Evolutionary conservation across 2,113 vertebrate genomes (phyloP).

Genomic region (Malurus melanocephalus): DNA sequence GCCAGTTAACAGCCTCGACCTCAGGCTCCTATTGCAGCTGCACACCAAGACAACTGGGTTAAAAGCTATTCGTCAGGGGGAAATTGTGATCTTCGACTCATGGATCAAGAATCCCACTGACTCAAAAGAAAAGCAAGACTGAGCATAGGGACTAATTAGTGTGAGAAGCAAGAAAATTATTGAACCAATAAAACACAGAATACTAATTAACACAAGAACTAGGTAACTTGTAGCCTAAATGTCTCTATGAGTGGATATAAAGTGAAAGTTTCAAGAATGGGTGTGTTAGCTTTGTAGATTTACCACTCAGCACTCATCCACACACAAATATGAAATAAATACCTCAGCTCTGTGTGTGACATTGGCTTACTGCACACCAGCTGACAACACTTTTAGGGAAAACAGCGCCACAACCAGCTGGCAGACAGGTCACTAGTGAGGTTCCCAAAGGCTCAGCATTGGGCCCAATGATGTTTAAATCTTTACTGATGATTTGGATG

Average conservation of each 20-base stretch:
- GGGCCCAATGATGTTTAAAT: not conserved
- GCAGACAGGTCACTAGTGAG: not conserved
- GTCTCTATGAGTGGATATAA: not conserved
- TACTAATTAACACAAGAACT: not conserved
- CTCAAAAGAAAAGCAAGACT: not conserved
- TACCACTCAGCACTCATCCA: not conserved
- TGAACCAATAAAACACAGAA: accelerated
- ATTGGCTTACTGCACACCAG: not conserved
- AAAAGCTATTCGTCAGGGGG: not conserved
- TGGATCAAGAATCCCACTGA: not conserved
- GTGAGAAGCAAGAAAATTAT: not conserved
- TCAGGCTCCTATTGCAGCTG: not conserved
- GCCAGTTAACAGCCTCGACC: not conserved
- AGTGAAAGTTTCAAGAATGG: not conserved
- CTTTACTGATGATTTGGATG: not conserved
- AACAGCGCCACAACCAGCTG: not conserved
- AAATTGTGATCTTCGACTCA: accelerated
- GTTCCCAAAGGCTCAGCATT: accelerated
- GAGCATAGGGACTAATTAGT: not conserved
- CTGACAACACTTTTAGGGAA: not conserved
- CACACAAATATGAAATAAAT: not conserved
- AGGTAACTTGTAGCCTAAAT: not conserved
- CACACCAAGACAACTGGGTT: not conserved
- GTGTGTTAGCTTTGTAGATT: not conserved
- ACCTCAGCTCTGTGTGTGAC: not conserved